phyloP scores from a whole-genome alignment of 2,888 invertebrate species.

The Platynereis dumerilii region DNA sequence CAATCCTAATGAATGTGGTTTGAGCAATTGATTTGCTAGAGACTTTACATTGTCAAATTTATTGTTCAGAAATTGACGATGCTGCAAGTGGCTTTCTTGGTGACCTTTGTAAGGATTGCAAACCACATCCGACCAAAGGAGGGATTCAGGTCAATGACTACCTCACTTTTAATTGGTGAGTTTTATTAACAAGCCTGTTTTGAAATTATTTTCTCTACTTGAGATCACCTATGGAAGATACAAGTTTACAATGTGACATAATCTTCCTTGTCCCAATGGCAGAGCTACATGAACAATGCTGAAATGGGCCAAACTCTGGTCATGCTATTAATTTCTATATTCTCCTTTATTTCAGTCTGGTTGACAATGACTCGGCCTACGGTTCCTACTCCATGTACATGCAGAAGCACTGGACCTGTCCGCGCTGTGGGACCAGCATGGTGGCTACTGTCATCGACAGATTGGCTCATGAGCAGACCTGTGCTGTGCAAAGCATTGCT shows the following conservation, averaged over 20 bases:
- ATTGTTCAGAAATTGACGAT: constrained; percentile 1
- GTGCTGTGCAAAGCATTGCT: constrained; percentile 41
- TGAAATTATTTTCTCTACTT: too few relatives aligned
- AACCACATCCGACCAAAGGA: constrained; percentile 74
- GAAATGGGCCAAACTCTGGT: too few relatives aligned
- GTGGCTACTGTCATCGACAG: constrained; percentile 74
- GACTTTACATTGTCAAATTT: too few relatives aligned
- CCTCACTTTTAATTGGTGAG: constrained; percentile 75
- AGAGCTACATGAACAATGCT: too few relatives aligned
- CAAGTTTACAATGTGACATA: too few relatives aligned
- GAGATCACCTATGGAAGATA: too few relatives aligned
- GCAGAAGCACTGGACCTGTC: constrained; percentile 76
- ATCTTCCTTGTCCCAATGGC: too few relatives aligned
- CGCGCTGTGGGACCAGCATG: constrained; percentile 72
- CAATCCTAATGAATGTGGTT: too few relatives aligned
- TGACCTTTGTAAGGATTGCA: constrained; percentile 21
- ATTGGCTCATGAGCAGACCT: constrained; percentile 75
- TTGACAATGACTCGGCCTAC: constrained; percentile 51
- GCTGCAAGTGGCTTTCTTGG: background rate
- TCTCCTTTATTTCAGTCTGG: constrained; percentile 70
- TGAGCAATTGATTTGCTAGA: too few relatives aligned
- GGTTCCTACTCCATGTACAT: constrained; percentile 63
- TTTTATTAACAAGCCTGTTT: too few relatives aligned
- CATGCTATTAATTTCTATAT: too few relatives aligned
- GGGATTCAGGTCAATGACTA: constrained; percentile 83